A percentile compares a stretch with the other conserved stretches of the same genome.
phyloP scores from a whole-genome alignment of 2,888 invertebrate species.

The Antheraea yamamai region DNA sequence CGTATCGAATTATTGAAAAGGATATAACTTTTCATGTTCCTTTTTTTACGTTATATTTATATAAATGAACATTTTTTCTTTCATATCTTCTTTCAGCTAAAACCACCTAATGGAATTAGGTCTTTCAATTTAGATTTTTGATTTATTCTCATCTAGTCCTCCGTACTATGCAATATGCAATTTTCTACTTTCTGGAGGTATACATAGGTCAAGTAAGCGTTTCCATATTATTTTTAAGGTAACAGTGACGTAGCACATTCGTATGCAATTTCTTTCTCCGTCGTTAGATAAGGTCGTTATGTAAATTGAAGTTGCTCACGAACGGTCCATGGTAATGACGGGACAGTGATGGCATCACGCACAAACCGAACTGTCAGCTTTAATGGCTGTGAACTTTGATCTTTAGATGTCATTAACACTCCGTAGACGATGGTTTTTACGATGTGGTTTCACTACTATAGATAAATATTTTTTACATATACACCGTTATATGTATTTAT shows the following conservation, averaged over 20 bases:
- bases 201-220: background rate
- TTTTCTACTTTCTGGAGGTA: no score
- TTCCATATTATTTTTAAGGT: background rate
- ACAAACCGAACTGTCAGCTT: conserved; percentile 47
- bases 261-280: conserved; percentile 50
- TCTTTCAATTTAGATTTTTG: no score
- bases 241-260: conserved; percentile 41
- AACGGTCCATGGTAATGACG: conserved; percentile 44
- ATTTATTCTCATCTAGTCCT: no score
- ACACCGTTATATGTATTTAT: background rate
- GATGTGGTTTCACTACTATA: conserved; percentile 15
- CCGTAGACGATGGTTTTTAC: conserved; percentile 11
- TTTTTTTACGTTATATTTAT: no score
- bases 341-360: conserved; percentile 52
- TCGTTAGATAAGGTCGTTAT: conserved; percentile 58
- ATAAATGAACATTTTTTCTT: no score
- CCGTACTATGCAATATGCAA: no score
- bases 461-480: conserved; percentile 6
- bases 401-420: conserved; percentile 39
- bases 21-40: no score
- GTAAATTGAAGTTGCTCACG: conserved; percentile 50
- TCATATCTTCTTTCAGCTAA: no score
- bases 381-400: conserved; percentile 55
- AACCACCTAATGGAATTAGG: no score
- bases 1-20: no score